Percentiles rank a stretch among this genome's conserved stretches.
Conservation (phyloP, 2,797 vertebrate genomes). For the Anguilla anguilla region DNA sequence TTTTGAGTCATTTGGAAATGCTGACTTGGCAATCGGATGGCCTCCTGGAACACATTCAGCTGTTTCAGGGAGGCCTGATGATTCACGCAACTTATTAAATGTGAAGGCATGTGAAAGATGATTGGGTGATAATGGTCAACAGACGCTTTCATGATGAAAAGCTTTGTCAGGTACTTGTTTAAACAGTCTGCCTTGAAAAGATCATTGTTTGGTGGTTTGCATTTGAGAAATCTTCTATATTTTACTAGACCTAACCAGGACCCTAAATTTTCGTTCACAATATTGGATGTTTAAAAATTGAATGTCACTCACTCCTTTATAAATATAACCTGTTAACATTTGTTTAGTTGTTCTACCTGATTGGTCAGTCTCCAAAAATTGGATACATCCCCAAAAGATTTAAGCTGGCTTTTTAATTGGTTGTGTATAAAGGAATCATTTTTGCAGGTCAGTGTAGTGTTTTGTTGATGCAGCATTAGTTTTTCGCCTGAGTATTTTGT, state of each 20-base stretch:
- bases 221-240: not conserved
- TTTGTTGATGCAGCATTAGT: not conserved
- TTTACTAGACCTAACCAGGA: too few species aligned
- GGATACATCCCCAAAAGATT: not conserved
- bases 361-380: not conserved
- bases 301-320: too few species aligned
- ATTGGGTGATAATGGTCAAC: not conserved
- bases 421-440: not conserved
- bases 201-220: not conserved
- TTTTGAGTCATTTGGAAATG: not conserved
- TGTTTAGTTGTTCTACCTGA: not conserved
- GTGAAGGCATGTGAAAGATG: not conserved
- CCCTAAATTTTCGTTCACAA: not conserved
- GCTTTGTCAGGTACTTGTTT: not conserved
- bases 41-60: not conserved
- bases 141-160: not conserved
- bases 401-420: too few species aligned
- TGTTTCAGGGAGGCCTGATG: not conserved
- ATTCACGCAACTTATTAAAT: not conserved
- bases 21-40: not conserved
- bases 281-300: not conserved
- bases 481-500: not conserved
- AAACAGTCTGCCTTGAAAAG: not conserved
- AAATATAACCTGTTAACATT: too few species aligned
- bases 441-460: not conserved